phyloP scores from a whole-genome alignment of 2,113 vertebrate genomes.

The Felis chaus region DNA sequence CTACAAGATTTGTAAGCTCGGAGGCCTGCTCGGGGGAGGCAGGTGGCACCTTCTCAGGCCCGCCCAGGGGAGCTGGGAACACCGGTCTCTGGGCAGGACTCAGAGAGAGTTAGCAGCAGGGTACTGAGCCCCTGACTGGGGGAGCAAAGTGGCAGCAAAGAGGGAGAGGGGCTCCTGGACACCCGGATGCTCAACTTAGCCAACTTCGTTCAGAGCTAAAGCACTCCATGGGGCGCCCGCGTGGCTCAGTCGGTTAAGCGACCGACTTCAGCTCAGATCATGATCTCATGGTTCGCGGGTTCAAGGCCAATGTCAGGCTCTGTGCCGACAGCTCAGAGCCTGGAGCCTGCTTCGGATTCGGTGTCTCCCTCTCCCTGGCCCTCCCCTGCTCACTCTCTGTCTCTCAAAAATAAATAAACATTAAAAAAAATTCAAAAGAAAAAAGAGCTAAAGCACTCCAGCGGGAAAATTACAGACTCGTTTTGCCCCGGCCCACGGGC shows the following conservation, averaged over 20 bases:
- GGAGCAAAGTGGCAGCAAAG: fast-evolving
- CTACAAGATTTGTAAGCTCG: not conserved
- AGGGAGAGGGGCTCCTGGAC: not conserved
- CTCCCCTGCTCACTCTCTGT: too few relatives aligned
- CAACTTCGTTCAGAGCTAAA: not conserved
- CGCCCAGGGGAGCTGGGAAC: not conserved
- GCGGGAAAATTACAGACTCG: not conserved
- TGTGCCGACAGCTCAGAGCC: too few relatives aligned
- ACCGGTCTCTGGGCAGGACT: not conserved
- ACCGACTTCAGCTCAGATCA: too few relatives aligned
- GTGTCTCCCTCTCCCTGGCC: too few relatives aligned
- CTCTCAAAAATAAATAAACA: too few relatives aligned
- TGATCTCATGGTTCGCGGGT: too few relatives aligned
- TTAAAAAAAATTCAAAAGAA: too few relatives aligned
- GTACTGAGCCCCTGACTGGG: not conserved
- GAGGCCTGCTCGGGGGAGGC: not conserved
- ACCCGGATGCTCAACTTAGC: not conserved
- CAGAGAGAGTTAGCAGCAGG: not conserved
- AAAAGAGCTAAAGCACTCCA: not conserved
- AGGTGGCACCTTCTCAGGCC: not conserved
- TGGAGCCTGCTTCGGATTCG: too few relatives aligned
- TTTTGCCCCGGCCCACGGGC: not conserved
- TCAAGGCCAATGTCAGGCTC: too few relatives aligned
- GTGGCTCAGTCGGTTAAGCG: too few relatives aligned
- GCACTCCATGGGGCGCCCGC: too few relatives aligned